Base-by-base conservation (phyloP, 2,888 invertebrate genomes). In the Catocala fraxini region DNA sequence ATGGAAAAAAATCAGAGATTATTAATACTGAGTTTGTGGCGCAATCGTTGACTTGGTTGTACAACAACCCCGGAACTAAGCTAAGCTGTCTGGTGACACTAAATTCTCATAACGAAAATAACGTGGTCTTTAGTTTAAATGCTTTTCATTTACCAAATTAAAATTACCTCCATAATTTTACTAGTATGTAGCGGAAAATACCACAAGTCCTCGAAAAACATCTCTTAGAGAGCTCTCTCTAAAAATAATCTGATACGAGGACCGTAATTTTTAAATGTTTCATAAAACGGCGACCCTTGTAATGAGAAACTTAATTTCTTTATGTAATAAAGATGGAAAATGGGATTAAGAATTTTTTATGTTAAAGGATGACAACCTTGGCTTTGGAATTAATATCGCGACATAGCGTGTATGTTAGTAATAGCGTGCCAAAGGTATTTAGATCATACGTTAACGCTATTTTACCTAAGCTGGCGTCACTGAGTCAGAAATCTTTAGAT, bases 241-340 rank as follows among this genome's bases (percentile, higher is more conserved):
- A 68, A 73, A 74, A 70, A 71, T 57, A 59, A 63, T 56, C 55
- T 70, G 70, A 67, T 72, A 65, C 70, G 48, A 46, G 34, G 63
- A 65, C 67, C 71, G 62, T 70, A 67, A 75, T 71, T 75, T 75
- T 71, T 75, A 70, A 73, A 75, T 71, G 71, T 65, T 73, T 65
- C 75, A 75, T 75, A 75, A 75, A 75, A 75, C 58, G 55, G 51
- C 48, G 66, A 65, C 71, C 75, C 62, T 58, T 56, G 71, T 73
- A 75, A 75, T 75, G 75, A 75, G 68, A 75, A 75, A 75, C 75
- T 73, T 75, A 75, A 75, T 75, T 75, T 75, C 68, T 65, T 65
- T 62, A 63, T 55, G 59, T 69, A 71, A 75, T 75, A 71, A 75
- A 75, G 73, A 75, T 73, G 65, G 65, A 65, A 63, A 69, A 68